Conservation (phyloP, 1,140 invertebrate species). For the Bathynomus jamesi region DNA sequence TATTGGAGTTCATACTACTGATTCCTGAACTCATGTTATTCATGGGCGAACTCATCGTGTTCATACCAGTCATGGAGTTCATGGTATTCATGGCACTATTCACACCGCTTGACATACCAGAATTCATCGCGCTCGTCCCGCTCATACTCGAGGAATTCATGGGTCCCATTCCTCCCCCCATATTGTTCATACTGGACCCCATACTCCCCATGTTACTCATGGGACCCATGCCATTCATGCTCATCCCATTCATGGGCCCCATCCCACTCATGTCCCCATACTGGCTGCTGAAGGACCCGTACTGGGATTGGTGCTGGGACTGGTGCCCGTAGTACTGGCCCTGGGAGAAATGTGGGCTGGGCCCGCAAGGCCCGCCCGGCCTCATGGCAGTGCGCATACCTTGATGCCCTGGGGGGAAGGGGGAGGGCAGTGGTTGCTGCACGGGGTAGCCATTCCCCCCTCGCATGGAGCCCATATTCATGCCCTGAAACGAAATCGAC, state of each 20-base stretch:
- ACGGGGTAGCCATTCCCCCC: constrained; percentile 26
- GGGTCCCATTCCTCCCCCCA: constrained; percentile 40
- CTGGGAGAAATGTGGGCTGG: constrained; percentile 16
- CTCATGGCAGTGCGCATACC: constrained; percentile 30
- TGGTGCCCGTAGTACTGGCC: constrained; percentile 30
- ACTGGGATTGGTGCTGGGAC: constrained; percentile 30
- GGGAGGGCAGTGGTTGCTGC: constrained; percentile 37
- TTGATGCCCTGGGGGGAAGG: constrained; percentile 34
- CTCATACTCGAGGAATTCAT: constrained; percentile 35
- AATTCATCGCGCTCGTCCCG: constrained; percentile 14
- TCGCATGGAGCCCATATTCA: constrained; percentile 31
- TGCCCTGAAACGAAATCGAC: constrained; percentile 7
- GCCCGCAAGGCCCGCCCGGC: constrained; percentile 22
- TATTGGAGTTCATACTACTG: constrained; percentile 27
- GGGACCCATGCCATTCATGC: constrained; percentile 39
- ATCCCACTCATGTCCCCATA: constrained; percentile 47
- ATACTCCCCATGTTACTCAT: constrained; percentile 27
- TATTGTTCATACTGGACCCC: constrained; percentile 35
- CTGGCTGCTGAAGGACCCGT: constrained; percentile 45
- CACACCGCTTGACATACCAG: constrained; percentile 15
- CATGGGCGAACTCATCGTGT: constrained; percentile 23
- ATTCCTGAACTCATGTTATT: constrained; percentile 33
- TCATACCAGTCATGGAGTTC: constrained; percentile 20
- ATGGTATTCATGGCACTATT: constrained; percentile 27
- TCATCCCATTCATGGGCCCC: constrained; percentile 45